phyloP scores from a whole-genome alignment of 1,140 invertebrate genomes.

The Bemisia tabaci region DNA sequence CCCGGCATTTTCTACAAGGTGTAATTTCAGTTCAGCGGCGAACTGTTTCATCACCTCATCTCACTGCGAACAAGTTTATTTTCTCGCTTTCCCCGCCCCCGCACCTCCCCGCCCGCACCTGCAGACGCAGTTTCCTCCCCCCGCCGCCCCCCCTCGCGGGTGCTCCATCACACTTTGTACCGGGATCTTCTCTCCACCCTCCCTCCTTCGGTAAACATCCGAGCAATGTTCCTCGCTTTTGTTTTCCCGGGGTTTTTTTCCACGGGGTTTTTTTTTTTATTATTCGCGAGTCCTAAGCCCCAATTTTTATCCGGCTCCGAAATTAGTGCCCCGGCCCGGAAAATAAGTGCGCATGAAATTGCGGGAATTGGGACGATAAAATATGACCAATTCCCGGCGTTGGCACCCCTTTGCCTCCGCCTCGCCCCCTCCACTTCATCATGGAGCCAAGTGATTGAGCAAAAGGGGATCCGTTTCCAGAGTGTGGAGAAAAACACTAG shows the following conservation, averaged over 20 bases:
- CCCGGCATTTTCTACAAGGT: not conserved
- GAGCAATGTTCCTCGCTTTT: not conserved
- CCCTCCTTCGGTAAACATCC: not conserved
- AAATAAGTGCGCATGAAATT: not conserved
- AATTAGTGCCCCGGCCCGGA: not conserved
- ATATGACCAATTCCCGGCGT: not conserved
- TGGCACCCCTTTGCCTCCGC: not conserved
- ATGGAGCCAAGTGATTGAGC: not conserved
- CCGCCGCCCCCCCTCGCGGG: no score
- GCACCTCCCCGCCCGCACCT: not conserved
- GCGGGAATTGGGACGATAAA: not conserved
- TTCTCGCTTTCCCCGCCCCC: not conserved
- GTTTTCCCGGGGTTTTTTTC: not conserved
- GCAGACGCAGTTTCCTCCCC: not conserved
- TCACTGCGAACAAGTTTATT: not conserved
- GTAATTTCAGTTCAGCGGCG: not conserved
- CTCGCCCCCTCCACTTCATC: not conserved
- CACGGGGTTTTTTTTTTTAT: not conserved
- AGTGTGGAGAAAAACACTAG: no score
- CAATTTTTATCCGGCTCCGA: not conserved
- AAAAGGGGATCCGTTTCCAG: not conserved
- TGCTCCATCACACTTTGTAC: not conserved
- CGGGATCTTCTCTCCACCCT: not conserved
- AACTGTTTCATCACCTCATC: not conserved
- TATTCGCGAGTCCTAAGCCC: not conserved